Conservation (phyloP, 2,888 invertebrate genomes). For the Aelia acuminata region DNA sequence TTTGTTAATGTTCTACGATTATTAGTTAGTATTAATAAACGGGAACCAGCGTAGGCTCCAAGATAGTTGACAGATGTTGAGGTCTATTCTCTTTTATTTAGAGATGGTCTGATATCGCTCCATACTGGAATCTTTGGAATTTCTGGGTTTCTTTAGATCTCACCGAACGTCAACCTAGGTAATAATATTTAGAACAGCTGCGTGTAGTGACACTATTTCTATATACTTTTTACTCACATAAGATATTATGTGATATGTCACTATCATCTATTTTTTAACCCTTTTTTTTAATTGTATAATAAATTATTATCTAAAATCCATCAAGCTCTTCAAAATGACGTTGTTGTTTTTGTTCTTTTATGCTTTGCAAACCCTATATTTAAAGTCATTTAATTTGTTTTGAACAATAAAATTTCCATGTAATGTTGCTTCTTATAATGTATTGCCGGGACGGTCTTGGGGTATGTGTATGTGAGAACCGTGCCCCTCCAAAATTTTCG, state of each 20-base stretch:
- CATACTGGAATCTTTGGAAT: not conserved
- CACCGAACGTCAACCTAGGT: not conserved
- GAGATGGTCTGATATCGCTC: conserved; percentile 15
- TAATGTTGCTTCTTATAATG: too few species aligned
- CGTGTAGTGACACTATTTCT: not conserved
- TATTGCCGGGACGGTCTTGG: too few species aligned
- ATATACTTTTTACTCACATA: not conserved
- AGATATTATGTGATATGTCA: not conserved
- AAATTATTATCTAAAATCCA: not conserved
- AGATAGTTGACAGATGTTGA: conserved; percentile 22
- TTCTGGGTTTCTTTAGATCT: not conserved
- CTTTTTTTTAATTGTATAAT: not conserved
- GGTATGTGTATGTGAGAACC: too few species aligned
- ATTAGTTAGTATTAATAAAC: not conserved
- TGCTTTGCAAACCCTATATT: too few species aligned
- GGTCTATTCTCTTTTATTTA: conserved; percentile 3
- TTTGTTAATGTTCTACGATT: not conserved
- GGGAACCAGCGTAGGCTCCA: not conserved
- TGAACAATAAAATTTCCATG: too few species aligned
- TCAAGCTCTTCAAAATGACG: not conserved
- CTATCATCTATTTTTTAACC: not conserved
- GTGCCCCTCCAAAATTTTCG: too few species aligned
- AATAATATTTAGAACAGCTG: conserved; percentile 17
- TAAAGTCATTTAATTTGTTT: too few species aligned
- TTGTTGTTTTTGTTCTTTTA: not conserved